Evolutionary conservation across 1,140 invertebrate genomes (phyloP).

Genomic region (Zophobas morio): DNA sequence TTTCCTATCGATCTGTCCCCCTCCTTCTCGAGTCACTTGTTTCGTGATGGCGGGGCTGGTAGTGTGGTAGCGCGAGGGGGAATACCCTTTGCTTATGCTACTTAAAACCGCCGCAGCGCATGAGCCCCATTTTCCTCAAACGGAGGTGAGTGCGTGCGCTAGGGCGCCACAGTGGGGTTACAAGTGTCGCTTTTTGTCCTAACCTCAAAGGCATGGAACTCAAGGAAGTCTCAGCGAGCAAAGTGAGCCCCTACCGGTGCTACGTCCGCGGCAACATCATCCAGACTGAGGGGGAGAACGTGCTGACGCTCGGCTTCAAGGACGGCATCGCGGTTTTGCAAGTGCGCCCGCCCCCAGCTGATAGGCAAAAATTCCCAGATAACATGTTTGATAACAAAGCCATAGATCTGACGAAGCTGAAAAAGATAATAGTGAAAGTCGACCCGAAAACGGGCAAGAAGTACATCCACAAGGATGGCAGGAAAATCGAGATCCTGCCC

Average conservation of each 20-base stretch:
- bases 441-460: conserved; percentile 33
- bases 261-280: conserved; percentile 9
- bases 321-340: conserved; percentile 12
- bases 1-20: background rate
- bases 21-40: background rate
- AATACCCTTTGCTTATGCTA: conserved; percentile 14
- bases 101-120: background rate
- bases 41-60: conserved; percentile 19
- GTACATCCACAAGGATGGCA: conserved; percentile 32
- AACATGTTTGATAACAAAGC: conserved; percentile 5
- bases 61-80: conserved; percentile 10
- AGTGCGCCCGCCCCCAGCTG: background rate
- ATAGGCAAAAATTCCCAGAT: background rate
- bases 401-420: conserved; percentile 20
- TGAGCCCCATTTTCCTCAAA: background rate
- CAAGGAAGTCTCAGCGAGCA: background rate
- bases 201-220: conserved; percentile 7
- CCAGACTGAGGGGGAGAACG: conserved; percentile 7
- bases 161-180: too few species aligned
- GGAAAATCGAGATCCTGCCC: conserved; percentile 5
- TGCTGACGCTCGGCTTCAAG: conserved; percentile 16
- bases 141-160: background rate
- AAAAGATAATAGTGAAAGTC: conserved; percentile 32
- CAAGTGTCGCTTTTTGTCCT: background rate
- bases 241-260: conserved; percentile 8